Evolutionary conservation across 2,888 invertebrate species (phyloP), one percentile per base, ranked within the genome.

Genomic region (Gymnoscelis rufifasciata): DNA sequence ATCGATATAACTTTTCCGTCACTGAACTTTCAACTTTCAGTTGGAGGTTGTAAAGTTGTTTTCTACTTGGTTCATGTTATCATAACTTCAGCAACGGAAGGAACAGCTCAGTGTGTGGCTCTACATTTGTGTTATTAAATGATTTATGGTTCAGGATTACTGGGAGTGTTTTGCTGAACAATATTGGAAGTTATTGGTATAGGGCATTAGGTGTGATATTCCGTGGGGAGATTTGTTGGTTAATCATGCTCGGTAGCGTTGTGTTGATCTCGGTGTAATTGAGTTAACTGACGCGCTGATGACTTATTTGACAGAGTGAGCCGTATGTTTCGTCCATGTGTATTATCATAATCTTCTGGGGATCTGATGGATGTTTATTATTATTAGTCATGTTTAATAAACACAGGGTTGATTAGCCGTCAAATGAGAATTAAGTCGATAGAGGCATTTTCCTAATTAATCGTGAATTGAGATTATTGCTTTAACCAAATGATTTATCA

Each of bases 61-160:
- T 67, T 70, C 67, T 26, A 56, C 56, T 54, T 57, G 50, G 8
- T 15, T 28, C 26, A 7, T 30, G 19, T 56, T 56, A 65, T 68
- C 66, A 63, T 72, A 75, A 74, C 66, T 74, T 66, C 50, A 61
- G 69, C 64, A 73, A 75, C 83, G 88, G 86, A 87, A 87, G 86
- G 80, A 83, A 79, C 69, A 77, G 83, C 83, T 83, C 78, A 79
- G 82, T 81, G 84, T 84, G 86, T 82, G 84, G 83, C 82, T 83
- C 74, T 80, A 79, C 83, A 78, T 84, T 87, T 82, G 82, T 83
- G 87, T 86, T 87, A 88, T 87, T 86, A 87, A 86, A 87, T 87
- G 88, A 87, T 88, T 88, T 86, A 88, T 88, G 83, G 78, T 75
- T 71, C 74, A 77, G 84, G 83, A 87, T 87, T 82, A 82, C 78